Evolutionary conservation across 2,113 vertebrate species (phyloP), one percentile per base, ranked within the genome.

Genomic region (Ceyx margarethae): DNA sequence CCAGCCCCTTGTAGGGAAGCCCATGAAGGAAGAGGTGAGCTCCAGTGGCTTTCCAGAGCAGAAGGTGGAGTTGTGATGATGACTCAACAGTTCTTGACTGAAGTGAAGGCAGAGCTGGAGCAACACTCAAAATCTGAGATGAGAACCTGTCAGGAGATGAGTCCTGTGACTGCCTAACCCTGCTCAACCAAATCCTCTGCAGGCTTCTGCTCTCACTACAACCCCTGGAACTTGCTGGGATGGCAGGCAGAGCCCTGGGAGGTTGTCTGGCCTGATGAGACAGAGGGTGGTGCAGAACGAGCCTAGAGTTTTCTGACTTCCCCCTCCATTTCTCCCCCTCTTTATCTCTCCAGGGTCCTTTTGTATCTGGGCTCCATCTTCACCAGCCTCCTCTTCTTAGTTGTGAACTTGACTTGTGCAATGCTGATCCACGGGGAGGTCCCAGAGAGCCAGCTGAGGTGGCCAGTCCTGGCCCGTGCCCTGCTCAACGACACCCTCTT

Each of bases 401-500:
- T 98, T 82, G 99, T 99, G 95, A 99, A 99, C 94, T 93, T 99
- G 84, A 98, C 98, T 4, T 99, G 99, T 89, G 98, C 98, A 3
- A 96, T 99, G 97, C 81, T 99, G 37, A 98, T 98, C 90, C 98
- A 98, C 4, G 98, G 96, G 15, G 98, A 98, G 76, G 91, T 97
- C 22, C 96, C 98, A 0, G 98, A 98, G 74, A 97, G 92, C 42
- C 97, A 96, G 28, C 94, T 98, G 78, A 97, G 97, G 91, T 98
- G 98, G 94, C 97, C 98, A 0, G 97, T 99, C 40, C 97, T 99
- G 87, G 97, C 98, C 73, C 97, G 98, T 3, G 98, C 98, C 74
- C 96, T 99, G 15, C 95, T 99, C 97, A 99, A 99, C 10, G 98
- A 99, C 96, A 98, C 98, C 86, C 98, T 99, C 42, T 99, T 99